phyloP scores from a whole-genome alignment of 2,113 vertebrate species.

The Cinclus cinclus region DNA sequence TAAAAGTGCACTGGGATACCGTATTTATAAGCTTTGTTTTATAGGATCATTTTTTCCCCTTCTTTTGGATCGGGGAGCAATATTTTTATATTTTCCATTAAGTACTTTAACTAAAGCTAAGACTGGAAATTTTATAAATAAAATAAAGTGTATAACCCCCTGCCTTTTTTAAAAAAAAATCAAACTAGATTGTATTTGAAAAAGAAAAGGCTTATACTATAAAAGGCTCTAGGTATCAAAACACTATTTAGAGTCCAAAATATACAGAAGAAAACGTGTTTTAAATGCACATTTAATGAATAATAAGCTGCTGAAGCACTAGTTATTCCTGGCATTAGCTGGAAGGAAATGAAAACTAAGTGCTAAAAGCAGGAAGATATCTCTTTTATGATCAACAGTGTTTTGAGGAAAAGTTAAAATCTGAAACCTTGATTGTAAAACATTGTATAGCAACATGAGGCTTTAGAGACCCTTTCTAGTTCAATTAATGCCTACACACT shows the following conservation, averaged over 20 bases:
- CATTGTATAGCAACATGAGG: neutral
- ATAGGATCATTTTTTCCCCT: neutral
- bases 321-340: conserved; percentile 67
- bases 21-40: conserved; percentile 50
- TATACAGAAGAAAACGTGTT: conserved; percentile 73
- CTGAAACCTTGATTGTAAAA: conserved; percentile 46
- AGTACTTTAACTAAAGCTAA: conserved; percentile 44
- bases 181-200: conserved; percentile 35
- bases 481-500: neutral
- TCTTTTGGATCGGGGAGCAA: conserved; percentile 54
- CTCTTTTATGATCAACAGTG: conserved; percentile 50
- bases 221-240: conserved; percentile 56
- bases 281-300: conserved; percentile 77
- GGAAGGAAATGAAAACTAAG: conserved; percentile 75
- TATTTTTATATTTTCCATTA: conserved; percentile 64
- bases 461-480: neutral
- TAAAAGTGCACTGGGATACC: conserved; percentile 47
- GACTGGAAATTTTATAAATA: conserved; percentile 67
- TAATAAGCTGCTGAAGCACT: conserved; percentile 71
- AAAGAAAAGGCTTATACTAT: neutral
- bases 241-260: conserved; percentile 64
- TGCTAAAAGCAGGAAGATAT: conserved; percentile 61
- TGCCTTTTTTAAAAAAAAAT: conserved; percentile 31
- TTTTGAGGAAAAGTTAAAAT: conserved; percentile 62
- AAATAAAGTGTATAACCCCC: conserved; percentile 46